phyloP scores from a whole-genome alignment of 2,113 vertebrate genomes.

The Gadus chalcogrammus region DNA sequence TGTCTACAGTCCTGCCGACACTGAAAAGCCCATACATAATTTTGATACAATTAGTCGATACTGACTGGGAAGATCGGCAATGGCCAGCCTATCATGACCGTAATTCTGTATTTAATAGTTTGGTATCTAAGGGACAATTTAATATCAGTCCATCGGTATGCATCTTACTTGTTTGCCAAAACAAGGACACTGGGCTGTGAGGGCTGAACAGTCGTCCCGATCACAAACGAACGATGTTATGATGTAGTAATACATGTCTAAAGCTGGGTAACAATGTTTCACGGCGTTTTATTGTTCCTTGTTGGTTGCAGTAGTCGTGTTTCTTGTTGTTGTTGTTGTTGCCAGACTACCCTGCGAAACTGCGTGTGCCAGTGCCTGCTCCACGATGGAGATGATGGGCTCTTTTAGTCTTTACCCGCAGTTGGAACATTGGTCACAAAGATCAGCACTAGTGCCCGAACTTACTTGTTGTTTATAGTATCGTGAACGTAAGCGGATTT shows the following conservation, averaged over 20 bases:
- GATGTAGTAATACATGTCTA: too few relatives aligned
- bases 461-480: constrained; percentile 21
- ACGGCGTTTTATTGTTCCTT: constrained; percentile 6
- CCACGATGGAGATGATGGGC: constrained; percentile 20
- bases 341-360: constrained; percentile 28
- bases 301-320: constrained; percentile 33
- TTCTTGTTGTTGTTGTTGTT: constrained; percentile 5
- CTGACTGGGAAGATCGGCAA: too few relatives aligned
- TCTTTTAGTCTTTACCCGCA: neutral
- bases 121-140: neutral
- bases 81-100: neutral
- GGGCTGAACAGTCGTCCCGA: constrained; percentile 5
- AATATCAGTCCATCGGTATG: constrained; percentile 58
- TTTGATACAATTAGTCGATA: too few relatives aligned
- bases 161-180: constrained; percentile 64
- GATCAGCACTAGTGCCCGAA: neutral
- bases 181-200: constrained; percentile 58
- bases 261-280: neutral
- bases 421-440: neutral
- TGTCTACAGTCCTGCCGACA: constrained; percentile 38
- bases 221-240: too few relatives aligned
- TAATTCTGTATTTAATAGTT: neutral
- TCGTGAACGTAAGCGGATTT: constrained; percentile 42
- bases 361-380: constrained; percentile 22
- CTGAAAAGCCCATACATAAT: too few relatives aligned